A percentile compares a stretch with the other conserved stretches of the same genome.
phyloP scores from a whole-genome alignment of 2,888 invertebrate species.

The Notocelia uddmanniana region DNA sequence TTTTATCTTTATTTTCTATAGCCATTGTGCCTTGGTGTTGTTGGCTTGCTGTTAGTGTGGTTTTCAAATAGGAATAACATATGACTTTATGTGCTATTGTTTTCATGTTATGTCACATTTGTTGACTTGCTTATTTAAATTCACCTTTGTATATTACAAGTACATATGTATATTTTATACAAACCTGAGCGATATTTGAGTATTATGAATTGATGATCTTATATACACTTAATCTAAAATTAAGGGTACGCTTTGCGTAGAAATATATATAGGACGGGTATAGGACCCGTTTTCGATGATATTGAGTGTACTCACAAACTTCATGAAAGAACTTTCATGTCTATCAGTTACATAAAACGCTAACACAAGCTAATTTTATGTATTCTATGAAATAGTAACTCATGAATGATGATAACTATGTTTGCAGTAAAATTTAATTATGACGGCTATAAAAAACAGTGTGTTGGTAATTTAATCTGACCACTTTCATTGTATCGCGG shows the following conservation, averaged over 20 bases:
- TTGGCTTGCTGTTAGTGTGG: background rate
- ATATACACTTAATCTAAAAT: background rate
- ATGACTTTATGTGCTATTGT: constrained; percentile 13
- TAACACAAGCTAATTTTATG: background rate
- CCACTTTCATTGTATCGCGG: constrained; percentile 40
- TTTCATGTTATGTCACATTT: constrained; percentile 7
- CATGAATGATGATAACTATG: constrained; percentile 6
- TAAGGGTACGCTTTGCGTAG: too few relatives aligned
- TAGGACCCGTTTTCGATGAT: too few relatives aligned
- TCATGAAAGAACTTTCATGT: background rate
- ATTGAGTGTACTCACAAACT: background rate
- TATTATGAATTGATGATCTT: background rate
- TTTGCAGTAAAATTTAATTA: constrained; percentile 23
- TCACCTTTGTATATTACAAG: too few relatives aligned
- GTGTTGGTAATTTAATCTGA: constrained; percentile 43
- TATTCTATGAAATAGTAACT: background rate
- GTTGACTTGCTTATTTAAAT: background rate
- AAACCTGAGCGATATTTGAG: background rate
- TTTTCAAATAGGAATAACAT: constrained; percentile 1
- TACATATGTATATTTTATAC: background rate
- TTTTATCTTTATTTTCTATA: background rate
- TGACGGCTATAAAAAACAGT: constrained; percentile 39
- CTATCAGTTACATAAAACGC: background rate
- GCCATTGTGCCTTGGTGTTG: background rate
- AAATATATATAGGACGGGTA: too few relatives aligned